Evolutionary conservation across 2,888 invertebrate species (phyloP).

Genomic region (Plagodis pulveraria): DNA sequence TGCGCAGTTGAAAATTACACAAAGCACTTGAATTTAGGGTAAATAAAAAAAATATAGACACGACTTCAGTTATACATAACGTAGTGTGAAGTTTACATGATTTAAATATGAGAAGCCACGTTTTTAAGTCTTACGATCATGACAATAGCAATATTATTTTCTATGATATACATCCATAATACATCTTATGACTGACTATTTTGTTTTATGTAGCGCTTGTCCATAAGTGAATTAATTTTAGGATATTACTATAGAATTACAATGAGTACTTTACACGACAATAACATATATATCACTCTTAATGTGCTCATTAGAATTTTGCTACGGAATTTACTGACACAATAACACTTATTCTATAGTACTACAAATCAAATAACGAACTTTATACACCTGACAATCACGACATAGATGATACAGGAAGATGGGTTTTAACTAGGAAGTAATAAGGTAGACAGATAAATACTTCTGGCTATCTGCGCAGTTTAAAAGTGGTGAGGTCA

Average conservation of each 20-base stretch:
- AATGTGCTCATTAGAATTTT: conserved; percentile 24
- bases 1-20: too few relatives aligned
- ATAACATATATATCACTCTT: conserved; percentile 20
- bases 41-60: too few relatives aligned
- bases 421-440: conserved; percentile 27
- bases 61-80: too few relatives aligned
- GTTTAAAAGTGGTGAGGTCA: conserved; percentile 29
- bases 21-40: too few relatives aligned
- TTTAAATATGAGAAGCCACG: too few relatives aligned
- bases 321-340: conserved; percentile 8
- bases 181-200: too few relatives aligned
- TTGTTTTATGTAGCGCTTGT: too few relatives aligned
- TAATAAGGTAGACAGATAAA: conserved; percentile 14
- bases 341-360: too few relatives aligned
- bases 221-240: background rate
- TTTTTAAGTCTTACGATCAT: too few relatives aligned
- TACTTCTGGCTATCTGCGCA: conserved; percentile 25
- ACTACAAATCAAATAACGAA: conserved; percentile 9
- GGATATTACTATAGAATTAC: background rate
- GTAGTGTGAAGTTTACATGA: too few relatives aligned
- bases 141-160: too few relatives aligned
- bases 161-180: too few relatives aligned
- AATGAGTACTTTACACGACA: conserved; percentile 8
- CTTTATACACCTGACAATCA: background rate
- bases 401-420: conserved; percentile 5